Percentiles rank a stretch among this genome's conserved stretches.
phyloP scores from a whole-genome alignment of 2,888 invertebrate genomes.

The Lottia gigantea region DNA sequence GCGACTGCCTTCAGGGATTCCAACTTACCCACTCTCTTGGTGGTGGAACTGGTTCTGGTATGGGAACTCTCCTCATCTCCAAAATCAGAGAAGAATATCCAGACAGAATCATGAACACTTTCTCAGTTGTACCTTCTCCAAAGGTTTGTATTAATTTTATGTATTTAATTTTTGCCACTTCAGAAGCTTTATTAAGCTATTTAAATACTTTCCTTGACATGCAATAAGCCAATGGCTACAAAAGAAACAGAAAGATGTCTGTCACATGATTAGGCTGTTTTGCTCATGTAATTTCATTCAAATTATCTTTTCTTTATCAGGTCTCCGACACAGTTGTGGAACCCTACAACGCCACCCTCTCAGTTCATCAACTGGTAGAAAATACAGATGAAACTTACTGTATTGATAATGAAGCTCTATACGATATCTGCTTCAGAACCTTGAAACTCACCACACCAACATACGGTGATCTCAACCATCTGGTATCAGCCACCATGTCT shows the following conservation, averaged over 20 bases:
- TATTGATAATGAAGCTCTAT: slow-evolving; percentile 5
- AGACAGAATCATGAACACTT: slow-evolving; percentile 5
- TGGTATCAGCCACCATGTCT: slow-evolving; percentile 6
- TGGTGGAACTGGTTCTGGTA: slow-evolving; percentile 7
- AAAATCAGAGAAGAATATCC: slow-evolving; percentile 5
- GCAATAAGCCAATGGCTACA: too few relatives aligned
- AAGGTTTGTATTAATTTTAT: not conserved
- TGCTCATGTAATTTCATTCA: too few relatives aligned
- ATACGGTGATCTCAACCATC: not conserved
- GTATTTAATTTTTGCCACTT: too few relatives aligned
- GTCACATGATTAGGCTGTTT: too few relatives aligned
- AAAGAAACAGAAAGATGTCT: too few relatives aligned
- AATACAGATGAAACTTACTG: slow-evolving; percentile 8
- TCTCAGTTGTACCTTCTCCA: slow-evolving; percentile 4
- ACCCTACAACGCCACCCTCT: slow-evolving; percentile 3
- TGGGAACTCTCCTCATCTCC: slow-evolving; percentile 1
- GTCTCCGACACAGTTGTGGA: not conserved
- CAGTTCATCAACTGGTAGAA: slow-evolving; percentile 9
- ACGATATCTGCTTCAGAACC: not conserved
- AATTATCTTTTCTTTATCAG: not conserved
- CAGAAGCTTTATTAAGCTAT: too few relatives aligned
- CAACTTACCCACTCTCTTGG: slow-evolving; percentile 4
- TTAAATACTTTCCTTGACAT: too few relatives aligned
- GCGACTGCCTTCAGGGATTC: slow-evolving; percentile 1
- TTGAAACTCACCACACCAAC: slow-evolving; percentile 5